A percentile compares a stretch with the other conserved stretches of the same genome.
These are phyloP conservation scores for Rhinella marina DNA, from an alignment of 2,797 vertebrate genomes.

Conservation along the genomic window DNA sequence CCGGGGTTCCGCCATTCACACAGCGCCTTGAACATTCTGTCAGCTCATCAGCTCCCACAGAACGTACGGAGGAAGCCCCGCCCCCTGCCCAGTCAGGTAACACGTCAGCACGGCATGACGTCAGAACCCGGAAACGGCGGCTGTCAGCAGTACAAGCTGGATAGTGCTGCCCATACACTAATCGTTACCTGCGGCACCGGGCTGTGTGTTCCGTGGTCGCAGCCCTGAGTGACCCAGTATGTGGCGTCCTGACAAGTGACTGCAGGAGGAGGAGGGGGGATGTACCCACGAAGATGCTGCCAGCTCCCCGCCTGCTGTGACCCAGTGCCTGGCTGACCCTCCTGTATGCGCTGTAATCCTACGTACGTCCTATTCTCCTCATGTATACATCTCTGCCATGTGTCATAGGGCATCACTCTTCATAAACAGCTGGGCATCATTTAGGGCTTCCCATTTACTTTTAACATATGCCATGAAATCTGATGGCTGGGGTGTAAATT, in stretches of 20 bases:
- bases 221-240: neutral
- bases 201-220: too few species aligned
- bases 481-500: too few species aligned
- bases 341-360: neutral
- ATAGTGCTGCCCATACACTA: too few species aligned
- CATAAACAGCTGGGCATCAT: too few species aligned
- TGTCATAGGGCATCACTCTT: too few species aligned
- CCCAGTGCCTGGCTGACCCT: neutral
- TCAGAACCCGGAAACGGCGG: conserved; percentile 37
- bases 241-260: conserved; percentile 31
- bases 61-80: too few species aligned
- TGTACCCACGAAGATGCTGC: conserved; percentile 7
- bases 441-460: too few species aligned
- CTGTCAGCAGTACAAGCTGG: neutral
- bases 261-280: neutral
- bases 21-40: too few species aligned
- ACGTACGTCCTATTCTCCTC: neutral
- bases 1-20: too few species aligned
- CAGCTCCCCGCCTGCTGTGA: neutral
- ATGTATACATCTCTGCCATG: too few species aligned
- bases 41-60: too few species aligned
- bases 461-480: too few species aligned
- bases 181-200: neutral
- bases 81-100: neutral
- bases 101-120: conserved; percentile 39